Percentiles rank a stretch among this genome's conserved stretches.
Conservation (phyloP, 2,888 invertebrate genomes). For the Arge pagana region DNA sequence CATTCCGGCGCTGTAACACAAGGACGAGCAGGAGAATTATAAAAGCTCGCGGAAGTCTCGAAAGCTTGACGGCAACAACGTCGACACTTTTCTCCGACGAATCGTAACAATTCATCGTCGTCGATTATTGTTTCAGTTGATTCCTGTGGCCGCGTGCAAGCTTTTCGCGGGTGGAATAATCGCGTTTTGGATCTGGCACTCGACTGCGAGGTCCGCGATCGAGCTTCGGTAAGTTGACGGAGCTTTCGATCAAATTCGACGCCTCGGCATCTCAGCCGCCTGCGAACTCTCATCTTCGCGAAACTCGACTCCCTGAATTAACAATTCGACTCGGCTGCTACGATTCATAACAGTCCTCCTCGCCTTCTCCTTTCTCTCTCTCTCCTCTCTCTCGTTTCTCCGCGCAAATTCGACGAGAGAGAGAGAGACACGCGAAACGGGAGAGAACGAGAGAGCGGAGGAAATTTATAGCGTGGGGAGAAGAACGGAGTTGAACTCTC, state of each 20-base stretch:
- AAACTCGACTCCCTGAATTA: no score
- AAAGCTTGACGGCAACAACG: not conserved
- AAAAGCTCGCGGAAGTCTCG: not conserved
- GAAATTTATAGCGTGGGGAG: conserved; percentile 17
- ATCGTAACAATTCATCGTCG: not conserved
- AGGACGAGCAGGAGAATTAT: conserved; percentile 21
- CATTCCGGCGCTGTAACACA: conserved; percentile 61
- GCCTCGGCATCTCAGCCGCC: no score
- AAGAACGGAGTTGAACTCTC: conserved; percentile 18
- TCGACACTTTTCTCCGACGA: not conserved
- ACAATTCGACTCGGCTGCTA: no score
- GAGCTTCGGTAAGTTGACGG: conserved; percentile 54
- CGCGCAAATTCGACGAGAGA: no score
- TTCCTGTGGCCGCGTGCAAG: conserved; percentile 39
- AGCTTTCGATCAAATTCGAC: no score
- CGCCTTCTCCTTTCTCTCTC: no score
- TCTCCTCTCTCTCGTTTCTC: no score
- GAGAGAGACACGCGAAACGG: not conserved
- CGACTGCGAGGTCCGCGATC: conserved; percentile 46
- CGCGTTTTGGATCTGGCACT: conserved; percentile 38
- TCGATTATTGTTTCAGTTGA: conserved; percentile 45
- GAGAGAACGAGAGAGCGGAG: not conserved
- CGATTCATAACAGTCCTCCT: no score
- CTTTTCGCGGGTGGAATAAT: conserved; percentile 34
- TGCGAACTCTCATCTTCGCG: no score